These are phyloP conservation scores for Gephyroberyx darwinii DNA, from an alignment of 2,797 vertebrate genomes.

Conservation along the genomic window DNA sequence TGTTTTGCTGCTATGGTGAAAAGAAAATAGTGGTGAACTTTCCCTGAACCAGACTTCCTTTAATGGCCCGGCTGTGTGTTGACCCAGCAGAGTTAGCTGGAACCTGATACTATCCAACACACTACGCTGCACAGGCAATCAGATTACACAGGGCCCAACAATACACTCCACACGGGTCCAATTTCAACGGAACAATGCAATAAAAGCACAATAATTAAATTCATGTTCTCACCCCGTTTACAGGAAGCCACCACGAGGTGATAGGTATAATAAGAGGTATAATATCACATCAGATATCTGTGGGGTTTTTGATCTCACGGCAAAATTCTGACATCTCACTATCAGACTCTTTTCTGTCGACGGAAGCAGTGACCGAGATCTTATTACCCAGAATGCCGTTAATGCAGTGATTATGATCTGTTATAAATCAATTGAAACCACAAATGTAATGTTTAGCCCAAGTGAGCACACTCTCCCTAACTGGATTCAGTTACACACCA, in stretches of 20 bases:
- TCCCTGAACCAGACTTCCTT: conserved; percentile 97
- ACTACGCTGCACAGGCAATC: conserved; percentile 96
- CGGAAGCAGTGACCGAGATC: conserved; percentile 78
- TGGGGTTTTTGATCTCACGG: conserved; percentile 62
- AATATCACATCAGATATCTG: conserved; percentile 69
- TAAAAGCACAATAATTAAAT: conserved; percentile 90
- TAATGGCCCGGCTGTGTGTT: conserved; percentile 93
- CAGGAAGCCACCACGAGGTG: conserved; percentile 80
- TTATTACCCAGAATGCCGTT: conserved; percentile 78
- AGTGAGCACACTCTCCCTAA: conserved; percentile 68
- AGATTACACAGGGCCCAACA: conserved; percentile 91
- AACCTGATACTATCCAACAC: conserved; percentile 94
- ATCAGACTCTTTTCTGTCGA: conserved; percentile 64
- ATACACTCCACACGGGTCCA: conserved; percentile 88
- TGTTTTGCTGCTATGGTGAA: conserved; percentile 92
- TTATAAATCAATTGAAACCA: conserved; percentile 82
- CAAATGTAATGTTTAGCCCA: conserved; percentile 79
- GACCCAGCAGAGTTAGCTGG: conserved; percentile 92
- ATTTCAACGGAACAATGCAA: conserved; percentile 91
- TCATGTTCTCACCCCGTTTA: conserved; percentile 88
- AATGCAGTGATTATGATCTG: conserved; percentile 82
- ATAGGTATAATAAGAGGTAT: conserved; percentile 72
- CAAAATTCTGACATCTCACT: conserved; percentile 74
- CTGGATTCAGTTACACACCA: conserved; percentile 77
- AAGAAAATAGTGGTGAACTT: conserved; percentile 99